Conservation (phyloP, 2,113 vertebrate genomes). For the Pimephales promelas region DNA sequence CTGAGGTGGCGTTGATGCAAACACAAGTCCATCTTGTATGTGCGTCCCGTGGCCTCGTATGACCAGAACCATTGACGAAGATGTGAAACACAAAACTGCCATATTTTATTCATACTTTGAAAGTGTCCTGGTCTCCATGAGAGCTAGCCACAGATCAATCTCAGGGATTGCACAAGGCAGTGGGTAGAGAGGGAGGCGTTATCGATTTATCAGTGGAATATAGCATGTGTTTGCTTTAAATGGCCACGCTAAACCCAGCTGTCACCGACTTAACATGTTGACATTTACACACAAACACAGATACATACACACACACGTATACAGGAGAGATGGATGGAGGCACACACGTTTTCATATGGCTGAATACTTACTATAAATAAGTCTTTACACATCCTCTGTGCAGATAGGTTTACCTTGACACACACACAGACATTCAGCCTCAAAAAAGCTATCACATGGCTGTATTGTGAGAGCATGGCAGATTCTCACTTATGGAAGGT, state of each 20-base stretch:
- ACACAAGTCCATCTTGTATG: conserved; percentile 24
- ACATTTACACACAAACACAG: conserved; percentile 62
- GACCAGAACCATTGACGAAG: conserved; percentile 50
- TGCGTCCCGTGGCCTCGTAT: conserved; percentile 33
- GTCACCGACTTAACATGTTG: conserved; percentile 66
- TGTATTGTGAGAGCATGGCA: conserved; percentile 62
- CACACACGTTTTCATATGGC: conserved; percentile 51
- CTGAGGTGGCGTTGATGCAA: conserved; percentile 37
- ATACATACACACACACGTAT: conserved; percentile 41
- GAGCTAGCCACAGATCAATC: conserved; percentile 76
- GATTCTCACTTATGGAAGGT: conserved; percentile 59
- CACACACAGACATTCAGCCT: conserved; percentile 48
- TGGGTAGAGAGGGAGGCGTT: conserved; percentile 71
- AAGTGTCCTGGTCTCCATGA: conserved; percentile 67
- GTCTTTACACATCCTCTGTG: neutral
- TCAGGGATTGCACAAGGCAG: conserved; percentile 69
- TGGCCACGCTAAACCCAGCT: conserved; percentile 74
- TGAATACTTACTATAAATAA: conserved; percentile 35
- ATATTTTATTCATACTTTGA: conserved; percentile 81
- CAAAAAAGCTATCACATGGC: conserved; percentile 64
- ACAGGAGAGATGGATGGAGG: conserved; percentile 34
- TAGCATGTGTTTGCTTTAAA: conserved; percentile 74
- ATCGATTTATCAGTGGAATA: conserved; percentile 78
- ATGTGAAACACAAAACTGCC: conserved; percentile 70
- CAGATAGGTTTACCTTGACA: conserved; percentile 50